Evolutionary conservation across 2,888 invertebrate genomes (phyloP).

Genomic region (Microplitis manilae): DNA sequence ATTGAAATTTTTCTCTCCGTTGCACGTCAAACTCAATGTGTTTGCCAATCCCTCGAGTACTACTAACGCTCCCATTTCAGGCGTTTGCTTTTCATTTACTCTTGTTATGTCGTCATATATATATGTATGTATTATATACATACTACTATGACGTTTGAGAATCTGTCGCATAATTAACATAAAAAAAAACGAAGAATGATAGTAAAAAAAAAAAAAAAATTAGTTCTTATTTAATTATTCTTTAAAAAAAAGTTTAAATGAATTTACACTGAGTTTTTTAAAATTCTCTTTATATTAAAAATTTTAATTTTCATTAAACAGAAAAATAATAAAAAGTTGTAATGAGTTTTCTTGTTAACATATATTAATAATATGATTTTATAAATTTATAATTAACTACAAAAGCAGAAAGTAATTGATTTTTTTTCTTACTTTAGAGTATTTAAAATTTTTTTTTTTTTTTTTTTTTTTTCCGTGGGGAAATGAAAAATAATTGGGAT

Average conservation of each 20-base stretch:
- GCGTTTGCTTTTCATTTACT: slow-evolving; percentile 66
- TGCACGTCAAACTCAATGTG: slow-evolving; percentile 15
- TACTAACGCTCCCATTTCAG: slow-evolving; percentile 39
- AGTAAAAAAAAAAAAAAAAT: too few relatives aligned
- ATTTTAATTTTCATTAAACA: background rate
- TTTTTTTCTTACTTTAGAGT: background rate
- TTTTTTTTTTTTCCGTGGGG: background rate
- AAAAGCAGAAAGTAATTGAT: background rate
- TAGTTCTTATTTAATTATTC: too few relatives aligned
- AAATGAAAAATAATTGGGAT: slow-evolving; percentile 11
- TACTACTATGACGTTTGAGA: background rate
- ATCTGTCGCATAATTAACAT: background rate
- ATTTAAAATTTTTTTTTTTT: background rate
- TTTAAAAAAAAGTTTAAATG: too few relatives aligned
- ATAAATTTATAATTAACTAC: background rate
- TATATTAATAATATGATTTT: background rate
- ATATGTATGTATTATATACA: background rate
- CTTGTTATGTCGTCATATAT: slow-evolving; percentile 1
- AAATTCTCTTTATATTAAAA: too few relatives aligned
- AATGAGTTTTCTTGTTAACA: background rate
- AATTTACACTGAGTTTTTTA: too few relatives aligned
- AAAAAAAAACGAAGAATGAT: background rate
- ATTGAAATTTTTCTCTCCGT: slow-evolving; percentile 49
- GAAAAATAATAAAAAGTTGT: background rate
- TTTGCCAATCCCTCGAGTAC: slow-evolving; percentile 23